These are phyloP conservation scores for Triplophysa rosa DNA, from an alignment of 2,113 vertebrate species.

Conservation along the genomic window DNA sequence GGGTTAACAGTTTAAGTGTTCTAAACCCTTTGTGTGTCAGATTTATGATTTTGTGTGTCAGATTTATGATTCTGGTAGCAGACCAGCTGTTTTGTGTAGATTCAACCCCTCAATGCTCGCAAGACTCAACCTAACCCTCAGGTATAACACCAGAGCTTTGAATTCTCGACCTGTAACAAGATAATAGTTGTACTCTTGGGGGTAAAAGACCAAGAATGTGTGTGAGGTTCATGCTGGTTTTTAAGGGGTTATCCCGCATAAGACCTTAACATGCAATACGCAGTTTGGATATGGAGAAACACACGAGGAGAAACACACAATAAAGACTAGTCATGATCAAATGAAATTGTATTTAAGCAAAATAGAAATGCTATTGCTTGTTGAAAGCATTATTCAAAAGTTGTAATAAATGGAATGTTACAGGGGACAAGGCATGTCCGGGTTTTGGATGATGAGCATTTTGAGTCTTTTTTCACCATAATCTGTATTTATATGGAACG, in stretches of 20 bases:
- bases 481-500: too few relatives aligned
- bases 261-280: too few relatives aligned
- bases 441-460: too few relatives aligned
- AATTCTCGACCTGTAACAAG: constrained; percentile 36
- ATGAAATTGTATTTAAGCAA: too few relatives aligned
- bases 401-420: too few relatives aligned
- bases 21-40: background rate
- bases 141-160: background rate
- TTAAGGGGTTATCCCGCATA: constrained; percentile 31
- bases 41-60: background rate
- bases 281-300: too few relatives aligned
- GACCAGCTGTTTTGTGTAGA: constrained; percentile 14
- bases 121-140: background rate
- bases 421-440: too few relatives aligned
- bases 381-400: too few relatives aligned
- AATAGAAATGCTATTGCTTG: too few relatives aligned
- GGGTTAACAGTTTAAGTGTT: background rate
- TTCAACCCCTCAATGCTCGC: constrained; percentile 11
- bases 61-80: background rate
- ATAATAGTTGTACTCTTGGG: constrained; percentile 21
- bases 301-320: too few relatives aligned
- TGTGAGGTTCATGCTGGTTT: constrained; percentile 33
- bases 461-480: too few relatives aligned
- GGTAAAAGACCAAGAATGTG: constrained; percentile 47
- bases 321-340: too few relatives aligned